Evolutionary conservation across 1,140 invertebrate species (phyloP).

Genomic region (Drosophila athabasca): DNA sequence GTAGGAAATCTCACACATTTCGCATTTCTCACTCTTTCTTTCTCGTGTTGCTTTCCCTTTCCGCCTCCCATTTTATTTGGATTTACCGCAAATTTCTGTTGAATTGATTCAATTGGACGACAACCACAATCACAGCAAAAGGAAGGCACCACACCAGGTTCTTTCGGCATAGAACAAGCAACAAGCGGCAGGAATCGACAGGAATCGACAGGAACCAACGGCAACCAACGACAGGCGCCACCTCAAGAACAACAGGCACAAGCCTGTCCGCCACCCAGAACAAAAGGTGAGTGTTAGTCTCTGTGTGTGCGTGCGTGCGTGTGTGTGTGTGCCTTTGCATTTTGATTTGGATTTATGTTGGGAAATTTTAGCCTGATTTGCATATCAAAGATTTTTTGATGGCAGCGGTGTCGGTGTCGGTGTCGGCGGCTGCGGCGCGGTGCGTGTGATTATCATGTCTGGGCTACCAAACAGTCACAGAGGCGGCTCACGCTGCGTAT

Average conservation of each 20-base stretch:
- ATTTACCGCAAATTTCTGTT: slow-evolving; percentile 58
- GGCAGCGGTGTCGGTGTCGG: neutral
- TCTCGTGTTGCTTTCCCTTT: slow-evolving; percentile 22
- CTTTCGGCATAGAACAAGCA: slow-evolving; percentile 29
- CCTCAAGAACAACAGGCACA: slow-evolving; percentile 16
- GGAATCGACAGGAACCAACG: neutral
- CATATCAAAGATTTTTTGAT: slow-evolving; percentile 61
- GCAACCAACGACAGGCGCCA: slow-evolving; percentile 4
- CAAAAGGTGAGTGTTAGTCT: slow-evolving; percentile 51
- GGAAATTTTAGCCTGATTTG: slow-evolving; percentile 51
- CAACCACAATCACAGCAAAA: slow-evolving; percentile 23
- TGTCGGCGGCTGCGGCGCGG: neutral
- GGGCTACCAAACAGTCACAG: slow-evolving; percentile 21
- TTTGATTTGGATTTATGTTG: slow-evolving; percentile 53
- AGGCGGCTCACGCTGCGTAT: slow-evolving; percentile 65
- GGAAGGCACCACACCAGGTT: slow-evolving; percentile 3
- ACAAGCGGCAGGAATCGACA: slow-evolving; percentile 19
- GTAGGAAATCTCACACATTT: slow-evolving; percentile 48
- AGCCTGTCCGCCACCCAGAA: slow-evolving; percentile 5
- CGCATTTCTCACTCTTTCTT: slow-evolving; percentile 25
- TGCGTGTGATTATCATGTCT: slow-evolving; percentile 58
- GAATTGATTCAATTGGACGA: slow-evolving; percentile 47
- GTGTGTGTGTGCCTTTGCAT: slow-evolving; percentile 18
- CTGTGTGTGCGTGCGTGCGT: too few relatives aligned
- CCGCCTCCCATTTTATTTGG: neutral